These are phyloP conservation scores for Synanthedon andrenaeformis DNA, from an alignment of 2,888 invertebrate genomes.

Conservation along the genomic window DNA sequence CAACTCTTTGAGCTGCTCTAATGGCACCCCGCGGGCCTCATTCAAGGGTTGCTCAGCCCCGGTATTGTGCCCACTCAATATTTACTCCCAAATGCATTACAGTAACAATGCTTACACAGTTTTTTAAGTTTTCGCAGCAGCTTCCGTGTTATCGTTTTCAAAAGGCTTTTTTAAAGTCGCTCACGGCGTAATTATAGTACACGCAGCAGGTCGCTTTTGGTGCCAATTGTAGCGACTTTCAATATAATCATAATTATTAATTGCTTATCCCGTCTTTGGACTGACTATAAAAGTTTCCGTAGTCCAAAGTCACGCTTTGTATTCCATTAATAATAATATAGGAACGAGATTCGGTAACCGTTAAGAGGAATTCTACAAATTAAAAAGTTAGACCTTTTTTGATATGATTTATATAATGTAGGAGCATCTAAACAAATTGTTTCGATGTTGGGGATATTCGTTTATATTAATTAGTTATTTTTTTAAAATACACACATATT, in stretches of 20 bases:
- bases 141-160: slow-evolving; percentile 70
- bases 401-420: too few relatives aligned
- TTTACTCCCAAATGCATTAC: slow-evolving; percentile 70
- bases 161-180: slow-evolving; percentile 60
- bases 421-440: too few relatives aligned
- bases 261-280: slow-evolving; percentile 36
- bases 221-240: slow-evolving; percentile 36
- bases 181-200: slow-evolving; percentile 63
- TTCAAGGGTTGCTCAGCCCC: slow-evolving; percentile 63
- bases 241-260: slow-evolving; percentile 46
- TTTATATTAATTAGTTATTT: too few relatives aligned
- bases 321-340: too few relatives aligned
- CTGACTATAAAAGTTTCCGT: too few relatives aligned
- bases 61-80: slow-evolving; percentile 63
- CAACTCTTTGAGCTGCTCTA: slow-evolving; percentile 66
- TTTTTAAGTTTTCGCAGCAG: slow-evolving; percentile 65
- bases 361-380: too few relatives aligned
- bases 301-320: not conserved
- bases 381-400: too few relatives aligned
- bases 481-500: too few relatives aligned
- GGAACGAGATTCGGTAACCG: too few relatives aligned
- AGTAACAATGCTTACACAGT: slow-evolving; percentile 65
- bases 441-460: too few relatives aligned
- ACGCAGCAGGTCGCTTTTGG: slow-evolving; percentile 54
- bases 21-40: slow-evolving; percentile 66